Evolutionary conservation across 2,888 invertebrate genomes (phyloP), one percentile per base, ranked within the genome.

Genomic region (Patella pellucida): DNA sequence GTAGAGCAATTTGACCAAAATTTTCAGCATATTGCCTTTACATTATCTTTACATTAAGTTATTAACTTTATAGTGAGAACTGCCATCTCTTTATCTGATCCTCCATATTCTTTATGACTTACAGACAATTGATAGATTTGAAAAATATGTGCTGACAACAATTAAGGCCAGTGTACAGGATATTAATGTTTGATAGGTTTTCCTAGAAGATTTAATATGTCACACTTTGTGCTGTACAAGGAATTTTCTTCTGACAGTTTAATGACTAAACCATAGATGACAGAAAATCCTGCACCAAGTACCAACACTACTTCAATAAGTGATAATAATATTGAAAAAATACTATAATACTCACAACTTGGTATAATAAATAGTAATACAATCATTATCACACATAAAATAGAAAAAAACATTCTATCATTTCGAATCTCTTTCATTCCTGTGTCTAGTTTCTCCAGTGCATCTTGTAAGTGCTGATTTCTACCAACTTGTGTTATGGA

Each of bases 201-300:
- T 23, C 62, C 62, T 23, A 62, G 23, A 23, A 62, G 23, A 62
- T 62, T 62, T 19, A 62, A 62, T 9, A 62, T 62, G 15, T 62
- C 62, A 12, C 11, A 62, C 62, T 62, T 62, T 19, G 23, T 62
- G 19, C 62, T 62, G 23, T 62, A 62, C 11, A 62, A 23, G 23
- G 62, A 19, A 62, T 62, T 62, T 62, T 62, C 62, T 62, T 62
- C 62, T 1, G 62, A 62, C 12, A 62, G 62, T 19, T 62, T 62
- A 23, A 62, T 62, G 12, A 62, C 62, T 23, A 62, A 23, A 62
- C 19, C 23, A 23, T 62, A 62, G 23, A 62, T 62, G 19, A 62
- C 62, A 11, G 23, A 23, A 23, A 62, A 62, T 19, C 19, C 62
- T 23, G 23, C 23, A 3, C 11, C 23, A 62, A 23, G 19, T 12